Percentiles rank a stretch among this genome's conserved stretches.
Evolutionary conservation across 2,888 invertebrate genomes (phyloP).

Genomic region (Xylota segnis): DNA sequence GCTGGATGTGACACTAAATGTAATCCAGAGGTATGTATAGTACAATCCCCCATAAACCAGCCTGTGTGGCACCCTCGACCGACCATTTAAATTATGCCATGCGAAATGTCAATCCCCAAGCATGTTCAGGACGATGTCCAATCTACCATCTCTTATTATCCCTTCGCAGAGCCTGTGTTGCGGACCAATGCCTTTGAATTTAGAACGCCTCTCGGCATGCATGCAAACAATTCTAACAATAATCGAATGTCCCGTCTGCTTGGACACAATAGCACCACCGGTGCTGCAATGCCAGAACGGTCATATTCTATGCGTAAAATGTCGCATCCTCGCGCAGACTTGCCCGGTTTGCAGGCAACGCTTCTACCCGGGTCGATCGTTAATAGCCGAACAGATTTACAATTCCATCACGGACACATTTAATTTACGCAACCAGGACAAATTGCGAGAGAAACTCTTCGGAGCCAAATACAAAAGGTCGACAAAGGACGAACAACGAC

Average conservation of each 20-base stretch:
- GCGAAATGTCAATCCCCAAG: conserved; percentile 26
- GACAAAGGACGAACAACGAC: conserved; percentile 56
- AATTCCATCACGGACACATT: conserved; percentile 85
- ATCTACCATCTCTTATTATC: conserved; percentile 54
- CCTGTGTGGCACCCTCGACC: not conserved
- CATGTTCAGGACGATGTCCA: conserved; percentile 27
- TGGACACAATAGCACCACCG: conserved; percentile 87
- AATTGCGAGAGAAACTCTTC: conserved; percentile 85
- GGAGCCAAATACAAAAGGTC: conserved; percentile 79
- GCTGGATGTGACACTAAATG: conserved; percentile 85
- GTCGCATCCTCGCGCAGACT: conserved; percentile 86
- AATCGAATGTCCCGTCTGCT: conserved; percentile 88
- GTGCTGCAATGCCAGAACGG: conserved; percentile 88
- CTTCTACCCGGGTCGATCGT: conserved; percentile 85
- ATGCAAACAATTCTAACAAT: conserved; percentile 85
- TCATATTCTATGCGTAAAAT: conserved; percentile 87
- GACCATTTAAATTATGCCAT: conserved; percentile 11
- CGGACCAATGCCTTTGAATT: conserved; percentile 86
- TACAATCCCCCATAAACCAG: conserved; percentile 28
- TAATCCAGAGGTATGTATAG: conserved; percentile 83
- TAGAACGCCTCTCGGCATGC: conserved; percentile 85
- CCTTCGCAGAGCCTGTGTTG: conserved; percentile 84
- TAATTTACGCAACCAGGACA: conserved; percentile 84
- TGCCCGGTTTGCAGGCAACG: conserved; percentile 88
- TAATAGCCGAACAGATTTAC: conserved; percentile 86